phyloP scores from a whole-genome alignment of 1,140 invertebrate species.

The Drosophila nigrodunni region DNA sequence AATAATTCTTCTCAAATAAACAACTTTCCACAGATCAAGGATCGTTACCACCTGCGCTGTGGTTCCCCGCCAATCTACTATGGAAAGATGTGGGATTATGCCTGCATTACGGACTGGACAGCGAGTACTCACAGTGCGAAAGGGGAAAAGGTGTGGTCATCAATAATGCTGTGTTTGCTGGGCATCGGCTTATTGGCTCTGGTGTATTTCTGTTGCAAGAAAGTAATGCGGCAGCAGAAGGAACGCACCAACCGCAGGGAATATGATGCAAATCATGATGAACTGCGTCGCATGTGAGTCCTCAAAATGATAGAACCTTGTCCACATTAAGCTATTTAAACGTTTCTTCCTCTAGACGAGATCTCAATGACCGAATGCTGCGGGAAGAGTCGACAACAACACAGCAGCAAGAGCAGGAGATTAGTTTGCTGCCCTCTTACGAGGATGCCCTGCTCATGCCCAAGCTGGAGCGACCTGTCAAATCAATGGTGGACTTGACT shows the following conservation, averaged over 20 bases:
- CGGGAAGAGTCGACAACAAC: conserved; percentile 87
- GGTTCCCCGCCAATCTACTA: conserved; percentile 87
- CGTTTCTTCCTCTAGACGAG: conserved; percentile 65
- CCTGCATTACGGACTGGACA: conserved; percentile 88
- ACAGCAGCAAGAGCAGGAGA: conserved; percentile 86
- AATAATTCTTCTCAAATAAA: neutral
- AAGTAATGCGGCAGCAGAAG: conserved; percentile 85
- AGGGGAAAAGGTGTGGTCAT: conserved; percentile 87
- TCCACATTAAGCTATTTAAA: neutral
- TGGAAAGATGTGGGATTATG: conserved; percentile 88
- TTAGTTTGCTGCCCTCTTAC: conserved; percentile 89
- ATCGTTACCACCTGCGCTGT: conserved; percentile 85
- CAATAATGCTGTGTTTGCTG: conserved; percentile 86
- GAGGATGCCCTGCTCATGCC: conserved; percentile 90
- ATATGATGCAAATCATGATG: conserved; percentile 83
- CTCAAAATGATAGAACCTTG: neutral
- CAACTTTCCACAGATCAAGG: conserved; percentile 53
- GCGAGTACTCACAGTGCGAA: conserved; percentile 75
- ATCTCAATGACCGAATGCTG: conserved; percentile 86
- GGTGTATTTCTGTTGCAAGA: conserved; percentile 65
- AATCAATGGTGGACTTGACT: conserved; percentile 86
- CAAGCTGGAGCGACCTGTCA: conserved; percentile 86
- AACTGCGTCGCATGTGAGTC: conserved; percentile 87
- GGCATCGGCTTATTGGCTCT: conserved; percentile 35
- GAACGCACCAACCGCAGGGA: conserved; percentile 60